Base-by-base conservation (phyloP, 2,797 vertebrate genomes). In the Acridotheres tristis region DNA sequence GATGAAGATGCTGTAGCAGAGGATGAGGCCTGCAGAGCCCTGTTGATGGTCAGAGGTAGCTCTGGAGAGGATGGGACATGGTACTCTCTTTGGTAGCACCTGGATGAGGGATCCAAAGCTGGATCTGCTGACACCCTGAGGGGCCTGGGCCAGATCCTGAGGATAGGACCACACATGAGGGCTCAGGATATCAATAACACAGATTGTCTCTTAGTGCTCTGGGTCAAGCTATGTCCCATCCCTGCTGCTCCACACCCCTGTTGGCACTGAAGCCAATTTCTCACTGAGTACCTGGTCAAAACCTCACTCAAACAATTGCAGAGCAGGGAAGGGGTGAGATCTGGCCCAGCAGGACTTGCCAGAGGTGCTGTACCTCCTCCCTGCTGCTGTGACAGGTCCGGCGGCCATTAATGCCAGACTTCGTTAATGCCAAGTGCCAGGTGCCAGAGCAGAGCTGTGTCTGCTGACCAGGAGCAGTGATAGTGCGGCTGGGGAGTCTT, bases 141-240 rank as follows among this genome's bases (percentile, higher is more conserved):
- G 43, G 22, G 16, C 27, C 61, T 25, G 7, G 27, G 22, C 13
- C 11, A 13, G 45, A 32, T 43, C 32, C 25, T 77, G 30, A 18
- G 27, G 36, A 16, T 9, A 59, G 45, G 54, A 40, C 11, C 51
- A 62, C 26, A 67, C 51, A 50, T 0, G 3, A 75, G 38, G 36
- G 42, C 53, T 81, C 45, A 74, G 54, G 48, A 57, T n/a, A 50
- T 30, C 0, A 14, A 1, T 15, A 20, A 16, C n/a, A 32, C 12
- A 18, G 27, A 23, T 30, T 15, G 2, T 66, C 20, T 76, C 34
- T 51, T 22, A 29, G 5, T 58, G 45, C 3, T 66, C 27, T 45
- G 20, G 27, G 18, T 48, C 61, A 86, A 78, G 23, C 30, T 43
- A n/a, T 0, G 0, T 75, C 27, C 32, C 0, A 0, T 45, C 43